phyloP scores from a whole-genome alignment of 2,888 invertebrate genomes.

The Busseola fusca region DNA sequence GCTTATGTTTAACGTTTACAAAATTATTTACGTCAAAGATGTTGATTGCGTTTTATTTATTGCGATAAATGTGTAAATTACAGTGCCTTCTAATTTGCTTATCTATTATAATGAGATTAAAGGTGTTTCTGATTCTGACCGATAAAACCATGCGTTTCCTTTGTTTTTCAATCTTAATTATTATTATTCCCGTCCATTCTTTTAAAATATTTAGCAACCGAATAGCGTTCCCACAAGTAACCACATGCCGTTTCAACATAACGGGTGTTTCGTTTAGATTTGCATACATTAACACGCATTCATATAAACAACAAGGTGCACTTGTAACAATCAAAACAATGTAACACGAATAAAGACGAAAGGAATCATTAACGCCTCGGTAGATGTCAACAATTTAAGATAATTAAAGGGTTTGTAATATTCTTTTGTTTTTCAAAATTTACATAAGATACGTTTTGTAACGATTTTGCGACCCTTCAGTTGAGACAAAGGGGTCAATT shows the following conservation, averaged over 20 bases:
- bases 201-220: conserved; percentile 65
- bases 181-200: conserved; percentile 30
- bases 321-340: conserved; percentile 82
- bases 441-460: conserved; percentile 64
- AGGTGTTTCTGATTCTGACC: conserved; percentile 23
- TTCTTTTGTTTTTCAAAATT: conserved; percentile 70
- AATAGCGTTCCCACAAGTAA: conserved; percentile 67
- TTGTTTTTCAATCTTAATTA: conserved; percentile 1
- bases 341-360: conserved; percentile 52
- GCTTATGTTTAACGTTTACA: not conserved
- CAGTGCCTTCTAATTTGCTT: not conserved
- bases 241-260: conserved; percentile 68
- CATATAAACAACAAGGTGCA: conserved; percentile 61
- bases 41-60: not conserved
- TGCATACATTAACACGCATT: conserved; percentile 75
- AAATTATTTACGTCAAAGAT: not conserved
- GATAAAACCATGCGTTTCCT: conserved; percentile 9
- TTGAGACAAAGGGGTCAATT: conserved; percentile 50
- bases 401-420: conserved; percentile 68
- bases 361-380: conserved; percentile 77
- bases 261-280: conserved; percentile 69
- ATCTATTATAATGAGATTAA: conserved; percentile 13
- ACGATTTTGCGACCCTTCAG: conserved; percentile 50
- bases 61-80: conserved; percentile 26
- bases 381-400: conserved; percentile 68